Percentiles rank a stretch among this genome's conserved stretches.
Conservation (phyloP, 2,797 vertebrate genomes). For the Phataginus tricuspis region DNA sequence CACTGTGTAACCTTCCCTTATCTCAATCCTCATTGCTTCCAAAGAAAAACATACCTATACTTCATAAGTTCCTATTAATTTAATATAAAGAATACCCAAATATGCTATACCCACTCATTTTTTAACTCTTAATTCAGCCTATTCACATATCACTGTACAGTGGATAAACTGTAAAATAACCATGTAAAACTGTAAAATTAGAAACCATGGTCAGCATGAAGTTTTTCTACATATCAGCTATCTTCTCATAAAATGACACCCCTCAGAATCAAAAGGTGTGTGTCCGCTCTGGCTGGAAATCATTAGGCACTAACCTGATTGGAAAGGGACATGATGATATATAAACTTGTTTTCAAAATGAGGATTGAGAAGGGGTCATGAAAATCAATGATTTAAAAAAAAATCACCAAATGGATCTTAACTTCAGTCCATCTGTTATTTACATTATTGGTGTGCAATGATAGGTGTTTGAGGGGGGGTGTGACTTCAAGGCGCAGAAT, state of each 20-base stretch:
- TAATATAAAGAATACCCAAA: not conserved
- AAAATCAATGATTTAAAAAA: not conserved
- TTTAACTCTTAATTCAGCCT: not conserved
- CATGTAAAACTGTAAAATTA: not conserved
- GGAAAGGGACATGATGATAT: not conserved
- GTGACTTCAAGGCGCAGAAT: not conserved
- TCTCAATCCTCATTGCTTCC: not conserved
- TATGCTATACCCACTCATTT: not conserved
- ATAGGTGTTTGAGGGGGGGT: not conserved
- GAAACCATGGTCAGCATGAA: not conserved
- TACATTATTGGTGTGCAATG: not conserved
- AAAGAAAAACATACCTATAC: not conserved
- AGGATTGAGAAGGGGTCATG: not conserved
- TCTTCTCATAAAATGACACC: not conserved
- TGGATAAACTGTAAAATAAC: not conserved
- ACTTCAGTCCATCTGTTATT: not conserved
- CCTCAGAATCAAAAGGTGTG: not conserved
- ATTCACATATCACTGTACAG: not conserved
- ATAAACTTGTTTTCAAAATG: not conserved
- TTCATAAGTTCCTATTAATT: not conserved
- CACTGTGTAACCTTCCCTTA: not conserved
- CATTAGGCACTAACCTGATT: not conserved
- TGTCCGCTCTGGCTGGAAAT: not conserved
- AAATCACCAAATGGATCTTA: not conserved
- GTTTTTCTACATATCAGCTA: not conserved